These are phyloP conservation scores for Ctenopoma kingsleyae DNA, from an alignment of 2,797 vertebrate genomes.

Conservation along the genomic window DNA sequence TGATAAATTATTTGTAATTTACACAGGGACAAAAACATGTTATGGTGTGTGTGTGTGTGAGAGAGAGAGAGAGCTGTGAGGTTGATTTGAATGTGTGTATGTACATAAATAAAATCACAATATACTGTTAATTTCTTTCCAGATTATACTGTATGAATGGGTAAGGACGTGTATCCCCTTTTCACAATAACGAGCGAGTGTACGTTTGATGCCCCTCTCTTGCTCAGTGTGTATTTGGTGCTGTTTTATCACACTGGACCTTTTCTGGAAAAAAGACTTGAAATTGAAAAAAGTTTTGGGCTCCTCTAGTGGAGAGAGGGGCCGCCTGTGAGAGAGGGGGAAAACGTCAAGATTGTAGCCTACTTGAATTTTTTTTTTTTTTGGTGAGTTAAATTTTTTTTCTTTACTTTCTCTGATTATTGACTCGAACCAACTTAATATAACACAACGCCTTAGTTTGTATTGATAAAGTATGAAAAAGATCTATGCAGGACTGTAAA, in stretches of 20 bases:
- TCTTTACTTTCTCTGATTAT: slow-evolving; percentile 69
- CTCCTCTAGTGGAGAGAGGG: slow-evolving; percentile 56
- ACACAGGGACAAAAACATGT: slow-evolving; percentile 77
- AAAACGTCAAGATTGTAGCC: slow-evolving; percentile 77
- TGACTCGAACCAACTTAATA: slow-evolving; percentile 80
- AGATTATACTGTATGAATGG: slow-evolving; percentile 73
- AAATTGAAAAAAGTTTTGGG: slow-evolving; percentile 63
- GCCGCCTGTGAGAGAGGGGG: slow-evolving; percentile 60
- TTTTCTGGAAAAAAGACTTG: slow-evolving; percentile 81
- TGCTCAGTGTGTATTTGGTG: slow-evolving; percentile 80
- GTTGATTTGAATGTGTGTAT: slow-evolving; percentile 69
- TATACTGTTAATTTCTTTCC: slow-evolving; percentile 80
- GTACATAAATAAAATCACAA: slow-evolving; percentile 67
- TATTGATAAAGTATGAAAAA: slow-evolving; percentile 75
- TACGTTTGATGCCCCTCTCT: slow-evolving; percentile 67
- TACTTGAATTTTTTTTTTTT: slow-evolving; percentile 81
- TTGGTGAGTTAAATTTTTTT: slow-evolving; percentile 33
- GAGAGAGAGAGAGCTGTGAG: slow-evolving; percentile 13
- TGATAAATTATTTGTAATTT: slow-evolving; percentile 87
- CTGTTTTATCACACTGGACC: slow-evolving; percentile 87
- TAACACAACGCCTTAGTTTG: slow-evolving; percentile 85
- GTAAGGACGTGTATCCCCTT: slow-evolving; percentile 47
- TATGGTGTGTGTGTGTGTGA: slow-evolving; percentile 38
- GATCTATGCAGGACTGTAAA: slow-evolving; percentile 88
- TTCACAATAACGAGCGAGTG: slow-evolving; percentile 62